Percentiles rank a stretch among this genome's conserved stretches.
Conservation (phyloP, 2,888 invertebrate species). For the Galerucella calmariensis region DNA sequence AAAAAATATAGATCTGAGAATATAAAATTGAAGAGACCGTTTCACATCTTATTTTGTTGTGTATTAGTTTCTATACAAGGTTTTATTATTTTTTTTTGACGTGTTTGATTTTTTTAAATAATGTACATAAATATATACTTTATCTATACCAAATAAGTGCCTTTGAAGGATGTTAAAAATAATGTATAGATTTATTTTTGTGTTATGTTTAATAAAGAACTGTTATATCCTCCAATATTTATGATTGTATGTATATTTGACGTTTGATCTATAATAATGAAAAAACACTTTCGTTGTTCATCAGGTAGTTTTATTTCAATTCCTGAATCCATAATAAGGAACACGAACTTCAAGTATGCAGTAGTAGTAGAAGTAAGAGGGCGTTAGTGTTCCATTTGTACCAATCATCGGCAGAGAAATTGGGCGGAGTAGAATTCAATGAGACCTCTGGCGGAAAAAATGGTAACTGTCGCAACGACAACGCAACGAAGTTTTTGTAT, state of each 20-base stretch:
- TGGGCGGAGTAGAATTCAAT: no score
- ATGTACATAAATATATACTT: constrained; percentile 39
- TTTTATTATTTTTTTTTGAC: background rate
- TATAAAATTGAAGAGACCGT: background rate
- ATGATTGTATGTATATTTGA: constrained; percentile 35
- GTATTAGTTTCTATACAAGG: background rate
- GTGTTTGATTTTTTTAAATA: constrained; percentile 23
- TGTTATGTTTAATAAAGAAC: constrained; percentile 44
- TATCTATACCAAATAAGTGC: constrained; percentile 45
- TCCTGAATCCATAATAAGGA: background rate
- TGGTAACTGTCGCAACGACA: no score
- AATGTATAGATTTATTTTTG: constrained; percentile 44
- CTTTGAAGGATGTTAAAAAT: constrained; percentile 38
- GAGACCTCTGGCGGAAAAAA: no score
- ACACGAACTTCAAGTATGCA: no score
- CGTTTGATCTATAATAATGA: constrained; percentile 35
- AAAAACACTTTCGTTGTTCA: constrained; percentile 14
- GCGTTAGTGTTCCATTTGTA: no score
- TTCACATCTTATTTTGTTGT: background rate
- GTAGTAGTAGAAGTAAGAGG: no score
- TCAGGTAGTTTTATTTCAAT: background rate
- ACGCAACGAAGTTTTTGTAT: no score
- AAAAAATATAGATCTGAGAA: constrained; percentile 2
- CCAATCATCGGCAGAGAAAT: no score
- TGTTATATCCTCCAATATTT: constrained; percentile 50